Evolutionary conservation across 2,888 invertebrate genomes (phyloP).

Genomic region (Eupeodes latifasciatus): DNA sequence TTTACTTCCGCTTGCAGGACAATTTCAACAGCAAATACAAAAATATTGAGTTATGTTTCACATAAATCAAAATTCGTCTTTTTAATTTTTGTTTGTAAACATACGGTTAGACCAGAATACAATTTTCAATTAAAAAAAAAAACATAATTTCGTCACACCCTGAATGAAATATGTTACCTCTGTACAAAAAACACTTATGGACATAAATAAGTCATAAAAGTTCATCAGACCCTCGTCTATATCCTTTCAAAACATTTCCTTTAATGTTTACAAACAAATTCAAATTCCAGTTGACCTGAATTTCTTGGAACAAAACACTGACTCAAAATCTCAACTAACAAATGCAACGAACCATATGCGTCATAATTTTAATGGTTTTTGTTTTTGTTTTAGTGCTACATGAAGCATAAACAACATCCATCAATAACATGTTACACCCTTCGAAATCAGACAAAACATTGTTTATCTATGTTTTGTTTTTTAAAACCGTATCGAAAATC

Average conservation of each 20-base stretch:
- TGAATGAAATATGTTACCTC: not conserved
- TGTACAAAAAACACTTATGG: not conserved
- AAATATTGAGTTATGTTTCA: too few species aligned
- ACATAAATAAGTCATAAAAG: conserved; percentile 22
- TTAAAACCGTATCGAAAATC: not conserved
- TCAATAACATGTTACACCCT: conserved; percentile 33
- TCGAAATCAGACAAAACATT: conserved; percentile 20
- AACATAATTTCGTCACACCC: too few species aligned
- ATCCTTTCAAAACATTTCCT: not conserved
- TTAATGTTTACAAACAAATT: conserved; percentile 54
- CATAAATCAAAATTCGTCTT: too few species aligned
- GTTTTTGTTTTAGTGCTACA: conserved; percentile 23
- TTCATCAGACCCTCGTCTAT: conserved; percentile 16
- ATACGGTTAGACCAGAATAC: too few species aligned
- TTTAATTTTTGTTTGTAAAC: too few species aligned
- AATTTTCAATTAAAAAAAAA: too few species aligned
- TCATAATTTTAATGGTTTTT: conserved; percentile 35
- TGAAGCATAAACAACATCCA: conserved; percentile 55
- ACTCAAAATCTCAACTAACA: conserved; percentile 8
- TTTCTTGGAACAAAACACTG: conserved; percentile 5
- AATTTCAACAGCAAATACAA: too few species aligned
- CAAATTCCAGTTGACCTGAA: conserved; percentile 53
- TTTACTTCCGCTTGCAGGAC: too few species aligned
- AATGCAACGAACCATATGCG: conserved; percentile 28
- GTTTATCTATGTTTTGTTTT: conserved; percentile 7